Conservation (phyloP, 37 sponge, comb jelly and placozoan genomes). For the Beroe ovata region DNA sequence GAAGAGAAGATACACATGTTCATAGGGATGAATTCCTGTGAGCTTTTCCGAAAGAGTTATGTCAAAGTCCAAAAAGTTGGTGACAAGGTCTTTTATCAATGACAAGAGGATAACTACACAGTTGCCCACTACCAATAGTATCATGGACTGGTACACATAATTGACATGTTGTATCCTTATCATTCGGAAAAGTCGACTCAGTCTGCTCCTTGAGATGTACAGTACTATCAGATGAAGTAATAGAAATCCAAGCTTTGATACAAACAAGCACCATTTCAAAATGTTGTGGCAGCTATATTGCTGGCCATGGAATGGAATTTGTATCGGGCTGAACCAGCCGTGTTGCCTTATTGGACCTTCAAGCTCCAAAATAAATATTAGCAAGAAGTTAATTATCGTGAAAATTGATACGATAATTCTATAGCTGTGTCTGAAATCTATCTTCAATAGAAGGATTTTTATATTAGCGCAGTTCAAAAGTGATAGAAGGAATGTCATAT, state of each 20-base stretch:
- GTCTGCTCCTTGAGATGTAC: background rate
- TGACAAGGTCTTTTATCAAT: constrained; percentile 12
- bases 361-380: background rate
- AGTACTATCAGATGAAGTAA: background rate
- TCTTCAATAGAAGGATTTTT: background rate
- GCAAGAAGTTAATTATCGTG: background rate
- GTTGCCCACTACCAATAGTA: background rate
- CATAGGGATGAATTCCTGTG: background rate
- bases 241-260: background rate
- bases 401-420: background rate
- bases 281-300: background rate
- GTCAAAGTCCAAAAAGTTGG: constrained; percentile 7
- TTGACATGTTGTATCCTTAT: background rate
- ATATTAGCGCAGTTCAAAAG: constrained; percentile 7
- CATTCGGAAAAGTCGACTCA: background rate
- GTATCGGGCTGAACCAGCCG: constrained; percentile 18
- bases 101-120: background rate
- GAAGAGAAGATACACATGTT: background rate
- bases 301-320: background rate
- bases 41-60: background rate
- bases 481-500: background rate
- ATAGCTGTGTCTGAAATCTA: background rate
- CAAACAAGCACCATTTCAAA: constrained; percentile 16
- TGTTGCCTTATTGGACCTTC: background rate
- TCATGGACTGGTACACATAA: background rate